Conservation (phyloP, 2,797 vertebrate species). For the Hirundo rustica region DNA sequence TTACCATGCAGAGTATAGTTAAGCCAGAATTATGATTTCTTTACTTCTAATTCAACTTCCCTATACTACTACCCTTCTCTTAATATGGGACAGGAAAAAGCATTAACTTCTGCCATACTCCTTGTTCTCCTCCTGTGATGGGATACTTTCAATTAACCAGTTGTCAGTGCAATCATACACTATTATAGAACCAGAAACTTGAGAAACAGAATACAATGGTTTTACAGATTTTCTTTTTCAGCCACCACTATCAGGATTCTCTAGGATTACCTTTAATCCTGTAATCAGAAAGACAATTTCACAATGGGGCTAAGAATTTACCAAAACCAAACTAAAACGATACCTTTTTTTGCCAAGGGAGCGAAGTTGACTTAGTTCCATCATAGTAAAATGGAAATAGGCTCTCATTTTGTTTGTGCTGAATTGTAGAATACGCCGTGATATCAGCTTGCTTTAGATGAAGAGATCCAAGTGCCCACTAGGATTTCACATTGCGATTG, state of each 20-base stretch:
- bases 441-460: neutral
- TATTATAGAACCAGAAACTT: conserved; percentile 42
- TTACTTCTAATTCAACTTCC: neutral
- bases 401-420: conserved; percentile 11
- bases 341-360: conserved; percentile 6
- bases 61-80: neutral
- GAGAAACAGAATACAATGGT: neutral
- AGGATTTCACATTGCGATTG: conserved; percentile 54
- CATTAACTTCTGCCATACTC: neutral
- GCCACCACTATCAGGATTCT: conserved; percentile 37
- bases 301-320: conserved; percentile 53
- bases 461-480: conserved; percentile 13
- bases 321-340: conserved; percentile 22
- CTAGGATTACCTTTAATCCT: conserved; percentile 62
- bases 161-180: conserved; percentile 59
- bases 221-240: conserved; percentile 44
- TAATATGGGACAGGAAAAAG: neutral
- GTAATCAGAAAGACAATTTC: conserved; percentile 33
- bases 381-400: conserved; percentile 4
- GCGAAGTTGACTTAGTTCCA: neutral
- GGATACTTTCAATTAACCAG: neutral
- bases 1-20: neutral
- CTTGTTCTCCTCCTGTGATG: neutral
- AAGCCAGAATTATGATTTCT: neutral
- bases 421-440: neutral